Evolutionary conservation across 2,113 vertebrate species (phyloP).

Genomic region (Tichodroma muraria): DNA sequence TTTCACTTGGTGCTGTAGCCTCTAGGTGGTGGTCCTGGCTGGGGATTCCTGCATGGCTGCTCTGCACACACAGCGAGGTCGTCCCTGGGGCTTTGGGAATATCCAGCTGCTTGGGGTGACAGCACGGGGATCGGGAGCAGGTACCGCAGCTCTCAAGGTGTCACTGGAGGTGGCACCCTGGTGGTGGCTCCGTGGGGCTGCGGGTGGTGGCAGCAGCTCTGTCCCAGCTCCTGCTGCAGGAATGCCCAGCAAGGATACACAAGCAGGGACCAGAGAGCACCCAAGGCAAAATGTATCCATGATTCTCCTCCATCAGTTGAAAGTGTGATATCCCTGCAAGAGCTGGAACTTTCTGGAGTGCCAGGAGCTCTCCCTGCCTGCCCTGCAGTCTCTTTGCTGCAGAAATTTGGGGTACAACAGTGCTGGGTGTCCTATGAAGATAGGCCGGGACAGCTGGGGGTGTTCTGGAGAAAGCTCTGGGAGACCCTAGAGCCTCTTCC

Average conservation of each 20-base stretch:
- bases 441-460: background rate
- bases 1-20: background rate
- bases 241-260: background rate
- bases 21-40: slow-evolving; percentile 1
- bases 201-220: background rate
- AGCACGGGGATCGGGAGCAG: fast-evolving
- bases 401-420: background rate
- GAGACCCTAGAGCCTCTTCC: background rate
- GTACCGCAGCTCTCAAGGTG: background rate
- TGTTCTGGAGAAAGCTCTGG: background rate
- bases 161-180: fast-evolving
- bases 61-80: fast-evolving
- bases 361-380: fast-evolving
- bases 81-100: background rate
- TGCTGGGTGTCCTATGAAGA: background rate
- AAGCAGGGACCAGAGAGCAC: background rate
- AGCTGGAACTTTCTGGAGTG: background rate
- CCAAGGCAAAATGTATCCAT: background rate
- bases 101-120: background rate
- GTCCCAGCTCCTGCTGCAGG: background rate
- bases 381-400: fast-evolving
- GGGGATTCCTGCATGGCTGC: background rate
- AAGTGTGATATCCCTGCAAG: fast-evolving
- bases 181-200: background rate
- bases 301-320: background rate